phyloP scores from a whole-genome alignment of 2,888 invertebrate genomes.

The Yponomeuta plumbellus region DNA sequence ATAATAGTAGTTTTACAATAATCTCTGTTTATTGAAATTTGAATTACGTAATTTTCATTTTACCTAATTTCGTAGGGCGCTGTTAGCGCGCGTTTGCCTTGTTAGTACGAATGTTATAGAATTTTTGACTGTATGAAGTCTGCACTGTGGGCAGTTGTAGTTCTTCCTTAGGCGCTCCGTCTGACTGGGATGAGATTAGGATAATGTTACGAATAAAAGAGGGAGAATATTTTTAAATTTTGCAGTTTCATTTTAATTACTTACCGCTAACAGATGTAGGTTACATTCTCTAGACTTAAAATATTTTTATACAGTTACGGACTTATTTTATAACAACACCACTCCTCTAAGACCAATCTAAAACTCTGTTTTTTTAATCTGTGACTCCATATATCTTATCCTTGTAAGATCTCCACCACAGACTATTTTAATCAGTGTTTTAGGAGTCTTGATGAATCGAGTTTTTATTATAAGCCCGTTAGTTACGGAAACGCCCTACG shows the following conservation, averaged over 20 bases:
- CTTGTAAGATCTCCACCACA: too few species aligned
- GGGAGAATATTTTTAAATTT: constrained; percentile 67
- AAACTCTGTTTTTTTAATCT: too few species aligned
- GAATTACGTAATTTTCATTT: background rate
- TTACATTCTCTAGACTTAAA: background rate
- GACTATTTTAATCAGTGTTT: too few species aligned
- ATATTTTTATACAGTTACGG: too few species aligned
- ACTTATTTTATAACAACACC: too few species aligned
- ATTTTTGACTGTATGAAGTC: background rate
- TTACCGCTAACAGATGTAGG: constrained; percentile 13
- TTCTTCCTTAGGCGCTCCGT: constrained; percentile 54
- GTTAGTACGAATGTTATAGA: constrained; percentile 31
- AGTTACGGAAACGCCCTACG: too few species aligned
- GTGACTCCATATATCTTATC: too few species aligned
- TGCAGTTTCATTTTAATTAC: constrained; percentile 34
- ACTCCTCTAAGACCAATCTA: too few species aligned
- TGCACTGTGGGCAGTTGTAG: constrained; percentile 36
- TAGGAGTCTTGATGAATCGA: too few species aligned
- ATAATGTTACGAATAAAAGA: constrained; percentile 70
- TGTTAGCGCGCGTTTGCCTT: background rate
- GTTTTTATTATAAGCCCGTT: too few species aligned
- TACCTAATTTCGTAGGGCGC: too few species aligned
- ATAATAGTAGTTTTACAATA: background rate
- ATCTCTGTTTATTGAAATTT: background rate
- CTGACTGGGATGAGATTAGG: constrained; percentile 62